Percentiles rank a stretch among this genome's conserved stretches.
Conservation (phyloP, 2,113 vertebrate species). For the Ictalurus furcatus region DNA sequence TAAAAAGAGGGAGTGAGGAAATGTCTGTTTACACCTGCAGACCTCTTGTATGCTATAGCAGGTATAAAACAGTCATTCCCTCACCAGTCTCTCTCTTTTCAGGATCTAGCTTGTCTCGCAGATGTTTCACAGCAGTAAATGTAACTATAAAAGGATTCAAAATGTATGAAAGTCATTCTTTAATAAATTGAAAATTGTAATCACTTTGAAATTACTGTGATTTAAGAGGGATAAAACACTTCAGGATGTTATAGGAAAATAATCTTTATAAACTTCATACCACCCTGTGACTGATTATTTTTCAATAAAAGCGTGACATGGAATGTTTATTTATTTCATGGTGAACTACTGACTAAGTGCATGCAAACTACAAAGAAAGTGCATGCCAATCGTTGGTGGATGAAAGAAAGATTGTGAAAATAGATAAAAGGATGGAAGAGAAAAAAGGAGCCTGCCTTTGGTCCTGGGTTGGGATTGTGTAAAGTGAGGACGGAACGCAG, state of each 20-base stretch:
- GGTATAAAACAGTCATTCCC: background rate
- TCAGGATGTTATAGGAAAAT: background rate
- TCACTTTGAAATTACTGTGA: background rate
- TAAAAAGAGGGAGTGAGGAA: background rate
- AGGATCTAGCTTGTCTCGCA: background rate
- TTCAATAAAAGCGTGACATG: background rate
- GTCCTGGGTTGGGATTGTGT: constrained; percentile 61
- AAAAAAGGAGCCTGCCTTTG: constrained; percentile 67
- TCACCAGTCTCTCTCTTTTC: background rate
- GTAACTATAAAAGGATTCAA: background rate
- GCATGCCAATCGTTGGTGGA: background rate
- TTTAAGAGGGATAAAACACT: background rate
- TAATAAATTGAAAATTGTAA: background rate
- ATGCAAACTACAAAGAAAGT: background rate
- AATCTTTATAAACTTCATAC: background rate
- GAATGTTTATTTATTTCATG: background rate
- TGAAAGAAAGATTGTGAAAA: background rate
- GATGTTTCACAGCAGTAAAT: background rate
- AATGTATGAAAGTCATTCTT: background rate
- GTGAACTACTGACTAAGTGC: background rate
- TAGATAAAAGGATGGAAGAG: too few species aligned
- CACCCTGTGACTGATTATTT: background rate
- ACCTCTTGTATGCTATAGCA: background rate
- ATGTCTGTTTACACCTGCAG: background rate
- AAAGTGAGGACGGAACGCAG: constrained; percentile 50